Evolutionary conservation across 2,888 invertebrate species (phyloP).

Genomic region (Agapostemon virescens): DNA sequence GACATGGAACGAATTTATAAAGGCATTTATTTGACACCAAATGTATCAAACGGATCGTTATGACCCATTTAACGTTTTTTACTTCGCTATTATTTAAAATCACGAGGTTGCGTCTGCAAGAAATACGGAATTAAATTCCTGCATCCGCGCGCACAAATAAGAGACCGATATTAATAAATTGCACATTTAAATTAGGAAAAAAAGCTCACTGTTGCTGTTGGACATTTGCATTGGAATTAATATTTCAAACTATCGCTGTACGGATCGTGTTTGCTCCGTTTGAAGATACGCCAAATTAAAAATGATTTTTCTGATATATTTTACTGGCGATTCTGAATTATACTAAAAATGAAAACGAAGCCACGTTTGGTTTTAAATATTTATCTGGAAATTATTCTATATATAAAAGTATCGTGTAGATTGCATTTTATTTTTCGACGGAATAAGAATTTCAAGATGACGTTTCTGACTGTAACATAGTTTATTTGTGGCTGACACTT

Average conservation of each 20-base stretch:
- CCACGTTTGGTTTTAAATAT: no score
- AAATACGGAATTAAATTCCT: neutral
- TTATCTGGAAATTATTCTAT: no score
- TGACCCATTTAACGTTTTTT: neutral
- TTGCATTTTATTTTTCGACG: no score
- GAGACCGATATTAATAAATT: neutral
- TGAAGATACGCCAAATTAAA: no score
- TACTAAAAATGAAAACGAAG: no score
- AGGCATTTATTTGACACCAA: neutral
- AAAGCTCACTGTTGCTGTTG: neutral
- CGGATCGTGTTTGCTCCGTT: neutral
- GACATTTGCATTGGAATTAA: neutral
- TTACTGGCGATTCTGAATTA: neutral
- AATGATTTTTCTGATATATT: neutral
- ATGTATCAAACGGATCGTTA: neutral
- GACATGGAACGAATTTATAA: conserved; percentile 10
- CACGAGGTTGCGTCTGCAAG: neutral
- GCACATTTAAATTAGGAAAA: neutral
- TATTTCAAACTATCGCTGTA: neutral
- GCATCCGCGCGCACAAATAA: neutral
- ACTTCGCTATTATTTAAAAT: neutral
- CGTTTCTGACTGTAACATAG: no score
- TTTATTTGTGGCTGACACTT: neutral
- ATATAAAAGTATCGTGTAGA: no score
- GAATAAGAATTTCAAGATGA: no score